phyloP scores from a whole-genome alignment of 2,113 vertebrate genomes.

The Brevimyrus niger region DNA sequence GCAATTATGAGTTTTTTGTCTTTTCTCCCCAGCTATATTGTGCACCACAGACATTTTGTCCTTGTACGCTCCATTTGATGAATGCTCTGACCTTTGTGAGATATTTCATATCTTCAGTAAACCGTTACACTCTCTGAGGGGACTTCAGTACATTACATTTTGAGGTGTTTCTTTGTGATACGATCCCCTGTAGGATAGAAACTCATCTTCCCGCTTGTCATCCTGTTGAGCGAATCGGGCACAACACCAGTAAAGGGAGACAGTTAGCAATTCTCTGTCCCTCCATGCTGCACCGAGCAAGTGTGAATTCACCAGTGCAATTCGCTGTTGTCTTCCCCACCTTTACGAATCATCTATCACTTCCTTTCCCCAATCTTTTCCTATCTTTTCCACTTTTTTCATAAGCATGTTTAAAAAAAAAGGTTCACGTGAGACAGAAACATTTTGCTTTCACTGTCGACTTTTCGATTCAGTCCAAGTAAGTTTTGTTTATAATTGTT shows the following conservation, averaged over 20 bases:
- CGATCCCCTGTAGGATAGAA: constrained; percentile 12
- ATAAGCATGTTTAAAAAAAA: neutral
- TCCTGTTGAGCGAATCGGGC: neutral
- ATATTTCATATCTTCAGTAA: constrained; percentile 32
- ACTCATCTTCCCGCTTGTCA: constrained; percentile 11
- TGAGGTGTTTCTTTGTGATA: neutral
- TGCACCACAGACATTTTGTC: constrained; percentile 25
- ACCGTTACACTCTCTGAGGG: constrained; percentile 20
- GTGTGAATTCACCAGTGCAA: neutral
- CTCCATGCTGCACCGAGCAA: neutral
- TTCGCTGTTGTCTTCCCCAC: neutral
- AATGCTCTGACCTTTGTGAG: constrained; percentile 30
- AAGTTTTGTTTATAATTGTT: neutral
- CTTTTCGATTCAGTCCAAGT: neutral
- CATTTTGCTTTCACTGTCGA: neutral
- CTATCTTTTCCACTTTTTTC: neutral
- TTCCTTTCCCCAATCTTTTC: neutral
- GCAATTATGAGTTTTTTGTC: constrained; percentile 14
- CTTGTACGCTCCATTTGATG: constrained; percentile 26
- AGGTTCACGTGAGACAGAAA: neutral
- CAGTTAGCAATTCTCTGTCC: neutral
- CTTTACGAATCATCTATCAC: neutral
- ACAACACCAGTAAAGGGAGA: constrained; percentile 2
- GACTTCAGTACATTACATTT: constrained; percentile 18
- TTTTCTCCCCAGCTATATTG: constrained; percentile 8